Evolutionary conservation across 2,113 vertebrate genomes (phyloP), one percentile per base, ranked within the genome.

Genomic region (Nannobrachium achirus): DNA sequence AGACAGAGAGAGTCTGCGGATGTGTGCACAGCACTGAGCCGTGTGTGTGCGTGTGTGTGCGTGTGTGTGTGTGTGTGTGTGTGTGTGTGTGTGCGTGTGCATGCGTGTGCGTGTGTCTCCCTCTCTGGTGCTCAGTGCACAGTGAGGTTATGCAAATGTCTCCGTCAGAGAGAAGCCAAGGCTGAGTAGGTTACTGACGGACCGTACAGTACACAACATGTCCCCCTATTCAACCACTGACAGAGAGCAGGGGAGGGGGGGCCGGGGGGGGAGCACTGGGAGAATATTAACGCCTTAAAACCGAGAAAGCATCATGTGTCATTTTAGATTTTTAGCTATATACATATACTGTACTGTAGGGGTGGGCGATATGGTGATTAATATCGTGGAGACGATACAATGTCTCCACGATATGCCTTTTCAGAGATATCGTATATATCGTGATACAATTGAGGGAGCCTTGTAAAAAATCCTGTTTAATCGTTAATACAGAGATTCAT

Each of bases 121-220:
- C n/a, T n/a, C n/a, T n/a, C n/a, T 86, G n/a, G 88, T 86, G 91
- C 80, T 88, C 89, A 87, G 82, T n/a, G 84, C 83, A 76, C 82
- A 88, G 88, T 67, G 85, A 90, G 85, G 89, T 91, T 93, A 93
- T 93, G 93, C 89, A 93, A 93, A 93, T 93, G 84, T n/a, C 84
- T 89, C 89, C 88, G 86, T 92, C 91, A 92, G 90, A 77, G 82
- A 74, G 79, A 88, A 89, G 89, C 85, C 91, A 93, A 92, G 93
- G 92, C 87, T 93, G 93, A 93, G 89, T 90, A 92, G 90, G 91
- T 89, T 90, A 90, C 91, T 93, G 93, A 93, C 91, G 91, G 92
- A 89, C 91, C 89, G 85, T 92, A 89, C 88, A 93, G 86, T 90
- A 90, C 90, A 93, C 91, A 92, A 91, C 91, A 91, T 92, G 93